phyloP scores from a whole-genome alignment of 2,888 invertebrate genomes.

The Pomacea canaliculata region DNA sequence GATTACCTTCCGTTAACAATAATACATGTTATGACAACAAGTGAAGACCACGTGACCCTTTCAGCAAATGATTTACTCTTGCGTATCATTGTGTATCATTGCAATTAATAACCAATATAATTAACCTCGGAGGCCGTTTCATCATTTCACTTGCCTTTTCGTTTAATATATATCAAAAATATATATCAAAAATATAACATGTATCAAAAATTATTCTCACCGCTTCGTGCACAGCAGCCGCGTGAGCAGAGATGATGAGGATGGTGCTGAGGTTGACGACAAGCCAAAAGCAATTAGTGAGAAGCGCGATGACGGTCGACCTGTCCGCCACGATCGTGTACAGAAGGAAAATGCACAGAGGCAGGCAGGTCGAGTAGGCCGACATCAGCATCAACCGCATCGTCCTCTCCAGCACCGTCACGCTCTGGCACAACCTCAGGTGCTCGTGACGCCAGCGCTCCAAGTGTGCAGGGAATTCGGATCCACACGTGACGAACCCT shows the following conservation, averaged over 20 bases:
- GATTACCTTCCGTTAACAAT: too few relatives aligned
- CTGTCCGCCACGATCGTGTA: background rate
- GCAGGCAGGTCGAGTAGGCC: background rate
- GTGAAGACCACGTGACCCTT: too few relatives aligned
- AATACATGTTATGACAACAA: too few relatives aligned
- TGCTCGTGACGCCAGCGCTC: constrained; percentile 9
- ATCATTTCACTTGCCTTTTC: too few relatives aligned
- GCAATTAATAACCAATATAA: too few relatives aligned
- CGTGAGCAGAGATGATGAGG: constrained; percentile 1
- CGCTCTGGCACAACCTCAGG: constrained; percentile 7
- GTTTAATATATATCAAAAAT: too few relatives aligned
- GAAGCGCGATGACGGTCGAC: too few relatives aligned
- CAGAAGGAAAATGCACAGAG: background rate
- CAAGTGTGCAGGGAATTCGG: background rate
- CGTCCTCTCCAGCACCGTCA: background rate
- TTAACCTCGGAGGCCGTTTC: too few relatives aligned
- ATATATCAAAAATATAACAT: too few relatives aligned
- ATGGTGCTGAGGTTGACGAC: background rate
- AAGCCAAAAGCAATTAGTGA: background rate
- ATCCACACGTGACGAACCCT: background rate
- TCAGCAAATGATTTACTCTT: too few relatives aligned
- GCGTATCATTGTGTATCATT: too few relatives aligned
- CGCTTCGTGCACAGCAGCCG: constrained; percentile 2
- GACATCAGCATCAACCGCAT: constrained; percentile 10
- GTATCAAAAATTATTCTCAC: background rate